Percentiles rank a stretch among this genome's conserved stretches.
phyloP scores from a whole-genome alignment of 1,140 invertebrate species.

The Eumeta japonica region DNA sequence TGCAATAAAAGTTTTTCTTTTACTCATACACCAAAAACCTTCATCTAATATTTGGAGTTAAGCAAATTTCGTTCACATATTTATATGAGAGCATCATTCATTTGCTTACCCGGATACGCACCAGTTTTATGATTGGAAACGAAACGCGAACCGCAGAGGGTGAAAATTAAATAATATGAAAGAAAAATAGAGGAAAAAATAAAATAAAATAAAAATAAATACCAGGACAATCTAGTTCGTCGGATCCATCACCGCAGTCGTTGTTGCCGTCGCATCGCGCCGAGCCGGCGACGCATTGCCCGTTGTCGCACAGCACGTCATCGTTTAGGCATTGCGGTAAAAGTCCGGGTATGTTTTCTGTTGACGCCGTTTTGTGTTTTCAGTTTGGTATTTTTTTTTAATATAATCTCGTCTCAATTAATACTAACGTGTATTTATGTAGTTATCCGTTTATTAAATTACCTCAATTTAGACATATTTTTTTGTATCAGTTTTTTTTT shows the following conservation, averaged over 20 bases:
- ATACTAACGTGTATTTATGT: background rate
- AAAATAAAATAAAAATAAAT: slow-evolving; percentile 1
- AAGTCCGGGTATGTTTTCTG: background rate
- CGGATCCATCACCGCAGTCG: slow-evolving; percentile 87
- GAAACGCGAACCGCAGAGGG: background rate
- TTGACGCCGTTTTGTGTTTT: background rate
- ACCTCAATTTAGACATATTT: background rate
- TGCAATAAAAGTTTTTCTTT: no score
- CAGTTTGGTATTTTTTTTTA: background rate
- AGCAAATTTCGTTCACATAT: no score
- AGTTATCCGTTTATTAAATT: background rate
- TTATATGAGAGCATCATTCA: no score
- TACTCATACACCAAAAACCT: no score
- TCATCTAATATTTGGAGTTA: no score
- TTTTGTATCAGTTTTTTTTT: no score
- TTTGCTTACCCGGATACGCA: no score
- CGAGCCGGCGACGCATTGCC: slow-evolving; percentile 83
- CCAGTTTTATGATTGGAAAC: no score
- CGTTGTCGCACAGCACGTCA: slow-evolving; percentile 10
- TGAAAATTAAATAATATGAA: background rate
- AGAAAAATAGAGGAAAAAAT: background rate
- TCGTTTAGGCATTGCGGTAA: background rate
- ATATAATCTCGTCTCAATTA: background rate
- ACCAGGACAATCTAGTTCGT: slow-evolving; percentile 79
- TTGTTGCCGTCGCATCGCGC: slow-evolving; percentile 89